Evolutionary conservation across 1,140 invertebrate genomes (phyloP), one percentile per base, ranked within the genome.

Genomic region (Maniola jurtina): DNA sequence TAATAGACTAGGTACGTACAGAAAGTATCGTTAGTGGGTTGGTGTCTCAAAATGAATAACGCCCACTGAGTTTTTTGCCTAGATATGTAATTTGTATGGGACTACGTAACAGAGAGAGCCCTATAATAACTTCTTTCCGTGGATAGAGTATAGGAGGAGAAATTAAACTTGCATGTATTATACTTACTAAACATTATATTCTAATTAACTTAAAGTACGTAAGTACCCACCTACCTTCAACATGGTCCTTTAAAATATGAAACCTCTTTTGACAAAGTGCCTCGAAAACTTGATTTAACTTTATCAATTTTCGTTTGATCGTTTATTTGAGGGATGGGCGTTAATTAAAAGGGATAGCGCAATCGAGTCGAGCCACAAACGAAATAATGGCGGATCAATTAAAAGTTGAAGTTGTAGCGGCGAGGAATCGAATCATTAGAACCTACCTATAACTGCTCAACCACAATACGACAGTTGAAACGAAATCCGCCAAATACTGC

Each of bases 381-480:
- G 57, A 33, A 45, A 59, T 59, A 59, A 59, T 59, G 36, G 42
- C 33, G 57, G 57, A 45, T 45, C 57, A 59, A 59, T 59, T 59
- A 59, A 59, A 59, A 59, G 38, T 59, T 59, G 38, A 59, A 59
- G 25, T 55, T 34, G 52, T 34, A 9, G 52, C 52, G 16, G 14
- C 48, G 7, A 7, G 48, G 52, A 34, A 16, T 55, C 52, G 25
- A 55, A 55, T 55, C 52, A 55, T 55, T 55, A 55, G 52, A 35
- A 34, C n/a, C n/a, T n/a, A n/a, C n/a, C n/a, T n/a, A n/a, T n/a
- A n/a, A n/a, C 9, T 33, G 52, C 52, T 16, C 52, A 3, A 7
- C 15, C 48, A 11, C 6, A 55, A 42, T 42, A 42, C 57, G 38
- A 59, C 57, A n/a, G 15, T 59, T 11, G 40, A 16, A 13, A n/a